These are phyloP conservation scores for Cinclus mexicanus DNA, from an alignment of 2,113 vertebrate genomes.

Conservation along the genomic window DNA sequence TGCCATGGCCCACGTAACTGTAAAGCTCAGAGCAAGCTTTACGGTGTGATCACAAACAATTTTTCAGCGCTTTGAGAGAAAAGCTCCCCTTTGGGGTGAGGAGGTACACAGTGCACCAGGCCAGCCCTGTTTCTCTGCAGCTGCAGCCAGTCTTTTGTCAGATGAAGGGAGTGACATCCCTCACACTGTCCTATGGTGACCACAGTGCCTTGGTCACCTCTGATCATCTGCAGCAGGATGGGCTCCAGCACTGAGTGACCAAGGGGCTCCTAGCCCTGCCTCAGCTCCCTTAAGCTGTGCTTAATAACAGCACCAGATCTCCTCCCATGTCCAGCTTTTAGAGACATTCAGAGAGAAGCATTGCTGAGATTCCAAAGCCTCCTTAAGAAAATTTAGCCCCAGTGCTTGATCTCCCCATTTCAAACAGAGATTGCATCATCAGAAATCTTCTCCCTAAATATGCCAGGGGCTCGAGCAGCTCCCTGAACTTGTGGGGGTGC, in stretches of 20 bases:
- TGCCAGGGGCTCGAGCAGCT: background rate
- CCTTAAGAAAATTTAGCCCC: background rate
- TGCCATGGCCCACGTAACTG: background rate
- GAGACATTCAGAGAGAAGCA: background rate
- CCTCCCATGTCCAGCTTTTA: background rate
- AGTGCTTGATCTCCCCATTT: background rate
- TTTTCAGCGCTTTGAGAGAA: background rate
- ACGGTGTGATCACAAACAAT: background rate
- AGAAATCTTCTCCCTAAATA: background rate
- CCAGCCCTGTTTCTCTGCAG: background rate
- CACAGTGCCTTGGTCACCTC: background rate
- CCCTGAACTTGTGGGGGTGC: background rate
- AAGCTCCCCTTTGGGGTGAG: background rate
- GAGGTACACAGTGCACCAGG: rapidly evolving
- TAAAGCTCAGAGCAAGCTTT: background rate
- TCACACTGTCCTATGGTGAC: background rate
- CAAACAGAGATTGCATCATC: background rate
- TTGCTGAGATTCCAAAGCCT: background rate
- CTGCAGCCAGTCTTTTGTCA: background rate
- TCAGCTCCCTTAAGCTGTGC: background rate
- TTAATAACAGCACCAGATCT: background rate
- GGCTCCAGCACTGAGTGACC: background rate
- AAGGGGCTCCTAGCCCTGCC: background rate
- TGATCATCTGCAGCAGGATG: rapidly evolving
- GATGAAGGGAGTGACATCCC: background rate